A percentile compares a stretch with the other conserved stretches of the same genome.
These are phyloP conservation scores for Limnodromus scolopaceus DNA, from an alignment of 2,797 vertebrate genomes.

Conservation along the genomic window DNA sequence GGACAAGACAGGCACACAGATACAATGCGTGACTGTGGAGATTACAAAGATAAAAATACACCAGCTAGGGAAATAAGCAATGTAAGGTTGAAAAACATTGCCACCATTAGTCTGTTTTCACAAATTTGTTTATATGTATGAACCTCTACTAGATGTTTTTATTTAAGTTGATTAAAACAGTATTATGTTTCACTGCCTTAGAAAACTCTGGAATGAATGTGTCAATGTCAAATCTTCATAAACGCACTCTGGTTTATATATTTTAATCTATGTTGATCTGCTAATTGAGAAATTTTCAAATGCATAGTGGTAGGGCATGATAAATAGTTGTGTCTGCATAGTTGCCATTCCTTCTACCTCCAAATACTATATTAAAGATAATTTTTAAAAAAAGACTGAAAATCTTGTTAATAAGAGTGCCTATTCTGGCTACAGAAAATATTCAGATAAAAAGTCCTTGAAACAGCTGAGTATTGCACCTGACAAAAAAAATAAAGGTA, in stretches of 20 bases:
- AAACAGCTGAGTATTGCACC: neutral
- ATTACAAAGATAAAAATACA: neutral
- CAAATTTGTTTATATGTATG: neutral
- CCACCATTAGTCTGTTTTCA: neutral
- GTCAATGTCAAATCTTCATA: neutral
- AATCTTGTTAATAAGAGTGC: neutral
- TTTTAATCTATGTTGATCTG: neutral
- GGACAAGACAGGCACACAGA: neutral
- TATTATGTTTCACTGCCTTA: neutral
- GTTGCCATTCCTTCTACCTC: neutral
- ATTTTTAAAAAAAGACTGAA: neutral
- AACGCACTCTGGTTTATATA: neutral
- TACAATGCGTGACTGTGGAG: neutral
- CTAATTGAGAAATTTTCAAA: neutral
- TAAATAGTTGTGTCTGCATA: neutral
- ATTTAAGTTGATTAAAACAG: neutral
- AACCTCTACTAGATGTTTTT: neutral
- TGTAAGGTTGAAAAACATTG: neutral
- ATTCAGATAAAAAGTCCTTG: neutral
- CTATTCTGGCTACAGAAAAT: neutral
- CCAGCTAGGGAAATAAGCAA: neutral
- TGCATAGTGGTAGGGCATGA: accelerated
- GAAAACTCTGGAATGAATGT: neutral
- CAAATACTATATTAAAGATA: neutral
- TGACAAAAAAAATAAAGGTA: neutral